Percentiles rank a stretch among this genome's conserved stretches.
Evolutionary conservation across 2,113 vertebrate species (phyloP).

Genomic region (Crotophaga sulcirostris): DNA sequence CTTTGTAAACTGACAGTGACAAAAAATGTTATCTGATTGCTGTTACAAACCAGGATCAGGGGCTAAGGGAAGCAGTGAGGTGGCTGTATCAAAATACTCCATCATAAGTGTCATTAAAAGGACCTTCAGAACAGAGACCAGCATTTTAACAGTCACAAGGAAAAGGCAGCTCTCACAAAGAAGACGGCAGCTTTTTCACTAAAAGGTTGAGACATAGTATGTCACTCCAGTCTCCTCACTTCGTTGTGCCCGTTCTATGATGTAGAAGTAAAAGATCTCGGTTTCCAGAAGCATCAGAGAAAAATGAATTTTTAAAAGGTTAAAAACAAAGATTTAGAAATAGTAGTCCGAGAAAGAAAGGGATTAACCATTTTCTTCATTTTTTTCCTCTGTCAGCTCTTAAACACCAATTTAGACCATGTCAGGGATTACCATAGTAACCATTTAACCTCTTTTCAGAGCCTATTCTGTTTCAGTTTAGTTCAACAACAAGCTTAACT

Average conservation of each 20-base stretch:
- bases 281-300: not conserved
- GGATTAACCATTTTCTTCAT: constrained; percentile 8
- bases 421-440: constrained; percentile 63
- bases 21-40: not conserved
- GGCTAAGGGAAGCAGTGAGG: not conserved
- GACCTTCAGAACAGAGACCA: not conserved
- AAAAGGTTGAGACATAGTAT: not conserved
- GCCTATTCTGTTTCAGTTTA: constrained; percentile 36
- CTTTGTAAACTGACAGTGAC: not conserved
- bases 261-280: not conserved
- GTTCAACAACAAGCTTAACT: constrained; percentile 36
- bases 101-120: not conserved
- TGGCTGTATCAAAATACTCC: not conserved
- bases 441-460: constrained; percentile 54
- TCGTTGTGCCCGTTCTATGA: not conserved
- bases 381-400: constrained; percentile 9
- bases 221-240: accelerated
- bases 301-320: constrained; percentile 9
- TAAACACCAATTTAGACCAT: constrained; percentile 42
- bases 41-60: not conserved
- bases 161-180: not conserved
- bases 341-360: not conserved
- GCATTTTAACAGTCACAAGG: not conserved
- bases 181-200: not conserved
- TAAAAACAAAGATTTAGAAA: not conserved